Conservation (phyloP, 1,140 invertebrate species). For the Euura saliciscinereae region DNA sequence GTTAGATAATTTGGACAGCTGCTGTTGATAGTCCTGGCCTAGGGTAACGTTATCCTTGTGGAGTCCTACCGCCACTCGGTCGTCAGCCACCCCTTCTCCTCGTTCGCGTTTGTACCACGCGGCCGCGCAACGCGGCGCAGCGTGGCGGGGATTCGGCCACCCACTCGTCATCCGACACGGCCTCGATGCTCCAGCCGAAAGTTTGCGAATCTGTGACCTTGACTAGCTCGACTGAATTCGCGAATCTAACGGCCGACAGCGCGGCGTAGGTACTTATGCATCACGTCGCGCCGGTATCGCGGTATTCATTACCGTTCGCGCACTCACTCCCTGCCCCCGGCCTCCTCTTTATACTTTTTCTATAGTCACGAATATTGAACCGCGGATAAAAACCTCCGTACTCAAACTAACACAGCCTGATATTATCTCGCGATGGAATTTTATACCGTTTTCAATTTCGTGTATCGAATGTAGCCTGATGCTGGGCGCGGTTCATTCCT, state of each 20-base stretch:
- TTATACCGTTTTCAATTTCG: no score
- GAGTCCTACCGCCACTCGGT: conserved; percentile 13
- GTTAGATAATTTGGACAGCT: conserved; percentile 12
- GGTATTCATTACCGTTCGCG: conserved; percentile 15
- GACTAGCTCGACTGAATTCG: conserved; percentile 18
- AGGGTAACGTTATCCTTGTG: conserved; percentile 53
- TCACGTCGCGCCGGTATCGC: conserved; percentile 2
- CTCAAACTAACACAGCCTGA: no score
- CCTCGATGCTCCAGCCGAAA: conserved; percentile 18
- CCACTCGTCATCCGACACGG: conserved; percentile 9
- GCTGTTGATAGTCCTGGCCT: conserved; percentile 47
- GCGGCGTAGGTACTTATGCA: no score
- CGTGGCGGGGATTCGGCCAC: not conserved
- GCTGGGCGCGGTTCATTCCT: no score
- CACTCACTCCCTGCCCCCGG: conserved; percentile 11
- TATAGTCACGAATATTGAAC: no score
- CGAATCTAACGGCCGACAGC: conserved; percentile 30
- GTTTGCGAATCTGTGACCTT: conserved; percentile 37
- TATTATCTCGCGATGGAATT: no score
- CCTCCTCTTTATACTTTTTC: not conserved
- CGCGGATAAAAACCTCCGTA: no score
- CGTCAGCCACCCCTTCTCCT: conserved; percentile 28
- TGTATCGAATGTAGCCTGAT: no score
- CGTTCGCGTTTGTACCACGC: conserved; percentile 28
- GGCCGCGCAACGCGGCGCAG: not conserved